phyloP scores from a whole-genome alignment of 1,140 invertebrate species.

The Zaprionus taronus region DNA sequence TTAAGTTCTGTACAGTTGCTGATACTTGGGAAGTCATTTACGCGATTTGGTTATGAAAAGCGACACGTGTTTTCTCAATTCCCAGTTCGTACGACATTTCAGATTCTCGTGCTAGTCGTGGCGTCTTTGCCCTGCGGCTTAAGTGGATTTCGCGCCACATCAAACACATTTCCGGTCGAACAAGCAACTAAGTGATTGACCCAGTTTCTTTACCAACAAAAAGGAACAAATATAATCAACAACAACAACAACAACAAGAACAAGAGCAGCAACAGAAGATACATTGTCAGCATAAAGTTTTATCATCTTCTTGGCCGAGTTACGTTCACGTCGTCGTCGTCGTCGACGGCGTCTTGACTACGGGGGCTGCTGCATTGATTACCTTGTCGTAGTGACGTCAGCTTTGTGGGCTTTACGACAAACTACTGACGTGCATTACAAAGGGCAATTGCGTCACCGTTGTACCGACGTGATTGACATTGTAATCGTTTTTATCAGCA shows the following conservation, averaged over 20 bases:
- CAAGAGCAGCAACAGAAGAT: slow-evolving; percentile 1
- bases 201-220: slow-evolving; percentile 50
- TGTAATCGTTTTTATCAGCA: slow-evolving; percentile 31
- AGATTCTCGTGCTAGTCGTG: slow-evolving; percentile 38
- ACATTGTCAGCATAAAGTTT: slow-evolving; percentile 9
- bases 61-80: slow-evolving; percentile 39
- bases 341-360: slow-evolving; percentile 6
- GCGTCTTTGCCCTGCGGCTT: slow-evolving; percentile 45
- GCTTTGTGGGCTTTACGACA: not conserved
- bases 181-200: slow-evolving; percentile 58
- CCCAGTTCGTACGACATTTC: slow-evolving; percentile 40
- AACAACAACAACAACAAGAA: not conserved
- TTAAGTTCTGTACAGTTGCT: not conserved
- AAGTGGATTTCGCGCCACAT: slow-evolving; percentile 49
- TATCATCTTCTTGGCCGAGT: slow-evolving; percentile 27
- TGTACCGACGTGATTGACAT: not conserved
- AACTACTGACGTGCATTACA: slow-evolving; percentile 13
- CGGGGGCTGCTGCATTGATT: slow-evolving; percentile 25
- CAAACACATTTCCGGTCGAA: slow-evolving; percentile 33
- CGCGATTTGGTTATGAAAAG: slow-evolving; percentile 22
- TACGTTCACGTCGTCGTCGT: slow-evolving; percentile 11
- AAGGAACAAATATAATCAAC: slow-evolving; percentile 10
- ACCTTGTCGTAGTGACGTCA: slow-evolving; percentile 33
- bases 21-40: not conserved
- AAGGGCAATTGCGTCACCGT: slow-evolving; percentile 46